These are phyloP conservation scores for Ariopsis seemanni DNA, from an alignment of 2,113 vertebrate species.

Conservation along the genomic window DNA sequence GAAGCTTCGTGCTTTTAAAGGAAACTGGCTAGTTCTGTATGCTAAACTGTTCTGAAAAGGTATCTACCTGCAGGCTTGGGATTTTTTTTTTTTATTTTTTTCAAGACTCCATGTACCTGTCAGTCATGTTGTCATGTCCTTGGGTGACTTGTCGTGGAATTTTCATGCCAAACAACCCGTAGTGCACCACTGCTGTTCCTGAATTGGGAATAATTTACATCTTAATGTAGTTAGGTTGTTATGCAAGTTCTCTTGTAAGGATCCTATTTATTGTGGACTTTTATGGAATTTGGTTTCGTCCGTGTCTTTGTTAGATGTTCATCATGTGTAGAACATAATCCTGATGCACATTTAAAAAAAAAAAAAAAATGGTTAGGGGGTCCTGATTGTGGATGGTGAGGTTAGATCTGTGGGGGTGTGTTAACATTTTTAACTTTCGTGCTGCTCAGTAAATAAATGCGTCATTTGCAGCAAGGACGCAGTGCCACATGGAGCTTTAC, in stretches of 20 bases:
- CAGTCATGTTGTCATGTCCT: slow-evolving; percentile 14
- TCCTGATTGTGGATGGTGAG: neutral
- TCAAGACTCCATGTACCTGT: slow-evolving; percentile 9
- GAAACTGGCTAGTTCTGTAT: neutral
- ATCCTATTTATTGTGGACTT: neutral
- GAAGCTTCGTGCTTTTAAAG: neutral
- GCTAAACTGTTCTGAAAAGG: neutral
- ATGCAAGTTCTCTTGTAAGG: neutral
- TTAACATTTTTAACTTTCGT: neutral
- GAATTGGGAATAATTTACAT: neutral
- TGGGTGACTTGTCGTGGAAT: neutral
- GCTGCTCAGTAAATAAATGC: neutral
- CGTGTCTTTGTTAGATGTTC: neutral
- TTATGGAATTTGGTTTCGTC: neutral
- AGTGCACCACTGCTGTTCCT: neutral
- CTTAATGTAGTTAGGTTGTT: slow-evolving; percentile 7
- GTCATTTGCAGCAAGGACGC: neutral
- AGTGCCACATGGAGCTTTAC: neutral
- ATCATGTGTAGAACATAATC: neutral
- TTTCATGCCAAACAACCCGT: neutral
- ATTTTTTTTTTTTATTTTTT: neutral
- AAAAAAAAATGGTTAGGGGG: neutral
- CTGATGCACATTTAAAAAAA: neutral
- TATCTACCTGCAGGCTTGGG: neutral
- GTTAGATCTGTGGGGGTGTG: neutral